Evolutionary conservation across 2,113 vertebrate species (phyloP), one percentile per base, ranked within the genome.

Genomic region (Galemys pyrenaicus): DNA sequence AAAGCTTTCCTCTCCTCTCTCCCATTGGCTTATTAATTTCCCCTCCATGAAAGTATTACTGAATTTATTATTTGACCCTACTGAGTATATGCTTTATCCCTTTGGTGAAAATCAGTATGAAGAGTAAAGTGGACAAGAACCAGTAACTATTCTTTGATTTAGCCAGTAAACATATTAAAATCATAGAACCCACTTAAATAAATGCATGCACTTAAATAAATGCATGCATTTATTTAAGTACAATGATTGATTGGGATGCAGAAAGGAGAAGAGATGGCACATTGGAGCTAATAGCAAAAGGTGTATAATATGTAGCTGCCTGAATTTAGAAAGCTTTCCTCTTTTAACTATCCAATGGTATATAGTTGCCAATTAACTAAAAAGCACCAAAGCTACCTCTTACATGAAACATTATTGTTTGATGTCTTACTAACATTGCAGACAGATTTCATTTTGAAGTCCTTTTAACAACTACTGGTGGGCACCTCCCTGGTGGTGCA

Each of bases 1-100:
- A 51, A 13, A 87, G 54, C 32, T 71, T 68, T 56, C 35, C 4
- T 79, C 13, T 70, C 24, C 26, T 92, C 51, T 87, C 32, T 71
- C 56, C 49, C 35, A 60, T 12, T 82, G 41, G 91, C 88, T 92
- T 70, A 88, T 95, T 95, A 44, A 70, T 80, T 67, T 41, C 24
- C 70, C 24, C 64, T 44, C 5, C 15, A 70, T 51, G 68, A 79
- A 94, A 41, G 3, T 86, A 74, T 79, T 80, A 62, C 7, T 87
- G 44, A 74, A 78, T 46, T 16, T 32, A 92, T 94, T 60, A 77
- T 65, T 91, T 89, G 15, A 24, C 67, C 65, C 70, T 74, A 24
- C 32, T 37, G 51, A 74, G 26, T 83, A 28, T 71, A 2, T 9
- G 86, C 26, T 51, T 89, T 73, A 78, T 78, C 26, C 10, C 37